Evolutionary conservation across 2,113 vertebrate genomes (phyloP).

Genomic region (Cnemophilus loriae): DNA sequence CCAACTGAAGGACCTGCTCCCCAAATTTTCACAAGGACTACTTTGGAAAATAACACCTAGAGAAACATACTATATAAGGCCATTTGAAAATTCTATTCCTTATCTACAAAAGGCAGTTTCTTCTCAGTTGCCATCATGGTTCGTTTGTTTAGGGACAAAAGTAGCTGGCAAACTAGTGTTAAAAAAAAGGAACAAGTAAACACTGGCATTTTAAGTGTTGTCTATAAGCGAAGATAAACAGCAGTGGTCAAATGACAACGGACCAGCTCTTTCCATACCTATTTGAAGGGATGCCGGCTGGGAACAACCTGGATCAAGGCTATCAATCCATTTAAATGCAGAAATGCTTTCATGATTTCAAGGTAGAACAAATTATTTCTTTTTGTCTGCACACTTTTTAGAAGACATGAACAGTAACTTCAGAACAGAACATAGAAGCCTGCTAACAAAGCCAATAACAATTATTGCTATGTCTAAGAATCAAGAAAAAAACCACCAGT

Average conservation of each 20-base stretch:
- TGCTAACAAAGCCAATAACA: conserved; percentile 11
- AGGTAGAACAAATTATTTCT: neutral
- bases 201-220: neutral
- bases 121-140: neutral
- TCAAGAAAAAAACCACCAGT: neutral
- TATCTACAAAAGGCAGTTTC: neutral
- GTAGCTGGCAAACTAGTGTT: neutral
- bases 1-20: neutral
- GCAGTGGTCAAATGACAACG: neutral
- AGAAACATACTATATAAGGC: neutral
- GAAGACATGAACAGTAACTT: neutral
- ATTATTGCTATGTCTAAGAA: conserved; percentile 26
- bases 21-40: neutral
- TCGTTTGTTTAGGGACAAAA: neutral
- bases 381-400: neutral
- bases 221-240: neutral
- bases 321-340: neutral
- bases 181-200: neutral
- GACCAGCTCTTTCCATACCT: neutral
- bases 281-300: neutral
- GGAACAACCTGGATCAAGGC: neutral
- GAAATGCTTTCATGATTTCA: neutral
- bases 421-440: neutral
- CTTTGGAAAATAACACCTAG: neutral
- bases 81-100: neutral